Percentiles rank a stretch among this genome's conserved stretches.
Evolutionary conservation across 2,113 vertebrate genomes (phyloP).

Genomic region (Ceyx cyanopectus): DNA sequence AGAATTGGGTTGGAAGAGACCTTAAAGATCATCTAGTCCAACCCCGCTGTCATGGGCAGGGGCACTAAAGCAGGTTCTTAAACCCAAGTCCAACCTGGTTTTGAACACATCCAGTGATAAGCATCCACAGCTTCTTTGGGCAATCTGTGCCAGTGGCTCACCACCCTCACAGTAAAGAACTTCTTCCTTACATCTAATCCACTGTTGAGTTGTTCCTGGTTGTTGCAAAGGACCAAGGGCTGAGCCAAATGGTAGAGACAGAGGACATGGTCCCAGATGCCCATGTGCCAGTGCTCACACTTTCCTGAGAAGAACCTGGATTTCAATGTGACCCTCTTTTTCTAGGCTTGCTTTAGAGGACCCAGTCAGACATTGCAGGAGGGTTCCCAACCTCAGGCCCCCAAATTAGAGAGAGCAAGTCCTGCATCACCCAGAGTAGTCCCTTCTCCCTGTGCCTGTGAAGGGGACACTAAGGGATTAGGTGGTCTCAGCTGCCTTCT

Average conservation of each 20-base stretch:
- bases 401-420: no score
- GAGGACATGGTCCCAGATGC: background rate
- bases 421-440: background rate
- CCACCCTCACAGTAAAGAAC: background rate
- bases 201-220: background rate
- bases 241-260: background rate
- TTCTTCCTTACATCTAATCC: background rate
- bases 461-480: no score
- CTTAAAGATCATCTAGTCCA: background rate
- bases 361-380: background rate
- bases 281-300: accelerated
- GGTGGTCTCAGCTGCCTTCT: background rate
- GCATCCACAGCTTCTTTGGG: background rate
- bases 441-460: background rate
- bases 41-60: background rate
- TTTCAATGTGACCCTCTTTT: background rate
- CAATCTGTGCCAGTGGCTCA: background rate
- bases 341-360: background rate
- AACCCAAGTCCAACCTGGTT: background rate
- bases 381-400: background rate
- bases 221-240: background rate
- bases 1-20: background rate
- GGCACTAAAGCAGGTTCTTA: background rate
- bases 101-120: background rate
- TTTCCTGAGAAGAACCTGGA: accelerated